phyloP scores from a whole-genome alignment of 2,797 vertebrate genomes.

The Helarctos malayanus region DNA sequence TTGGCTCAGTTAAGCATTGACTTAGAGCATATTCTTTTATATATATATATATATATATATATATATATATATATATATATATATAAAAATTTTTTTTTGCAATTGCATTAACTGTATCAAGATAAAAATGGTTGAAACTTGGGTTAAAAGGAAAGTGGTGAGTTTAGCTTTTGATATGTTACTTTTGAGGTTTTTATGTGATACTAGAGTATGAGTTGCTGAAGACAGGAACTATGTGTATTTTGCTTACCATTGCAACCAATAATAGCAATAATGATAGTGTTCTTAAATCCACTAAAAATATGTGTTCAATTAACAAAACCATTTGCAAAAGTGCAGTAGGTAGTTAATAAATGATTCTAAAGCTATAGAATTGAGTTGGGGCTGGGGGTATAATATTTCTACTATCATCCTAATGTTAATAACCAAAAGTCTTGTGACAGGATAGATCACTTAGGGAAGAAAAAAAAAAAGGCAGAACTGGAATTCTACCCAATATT shows the following conservation, averaged over 20 bases:
- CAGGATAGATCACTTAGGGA: neutral
- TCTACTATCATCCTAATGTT: neutral
- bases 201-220: neutral
- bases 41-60: neutral
- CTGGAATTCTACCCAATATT: neutral
- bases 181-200: neutral
- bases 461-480: neutral
- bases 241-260: neutral
- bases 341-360: neutral
- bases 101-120: neutral
- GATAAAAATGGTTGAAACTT: neutral
- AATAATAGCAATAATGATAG: neutral
- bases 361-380: neutral
- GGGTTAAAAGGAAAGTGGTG: neutral
- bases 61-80: neutral
- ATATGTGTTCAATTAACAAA: slow-evolving; percentile 18
- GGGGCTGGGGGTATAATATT: neutral
- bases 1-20: neutral
- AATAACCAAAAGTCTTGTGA: neutral
- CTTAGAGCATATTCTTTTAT: too few species aligned
- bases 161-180: neutral
- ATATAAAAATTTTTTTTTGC: neutral
- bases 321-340: neutral
- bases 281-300: neutral
- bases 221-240: neutral